phyloP scores from a whole-genome alignment of 2,888 invertebrate genomes.

The Margaritifera margaritifera region DNA sequence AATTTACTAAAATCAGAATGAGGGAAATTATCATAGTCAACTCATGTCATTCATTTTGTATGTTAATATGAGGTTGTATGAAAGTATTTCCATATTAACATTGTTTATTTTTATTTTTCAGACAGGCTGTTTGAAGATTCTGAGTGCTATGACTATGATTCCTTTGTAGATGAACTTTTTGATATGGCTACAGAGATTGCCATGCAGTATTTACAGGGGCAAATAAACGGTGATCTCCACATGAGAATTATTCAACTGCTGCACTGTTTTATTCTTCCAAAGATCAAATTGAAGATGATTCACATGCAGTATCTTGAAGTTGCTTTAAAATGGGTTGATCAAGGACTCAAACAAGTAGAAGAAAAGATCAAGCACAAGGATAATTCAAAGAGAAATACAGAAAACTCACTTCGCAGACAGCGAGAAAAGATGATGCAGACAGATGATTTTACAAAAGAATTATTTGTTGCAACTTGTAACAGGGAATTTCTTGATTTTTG shows the following conservation, averaged over 20 bases:
- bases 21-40: too few species aligned
- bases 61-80: background rate
- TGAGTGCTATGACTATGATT: conserved; percentile 58
- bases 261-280: conserved; percentile 63
- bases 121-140: conserved; percentile 41
- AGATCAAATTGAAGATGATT: conserved; percentile 46
- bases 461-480: conserved; percentile 40
- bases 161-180: conserved; percentile 60
- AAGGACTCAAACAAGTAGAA: conserved; percentile 36
- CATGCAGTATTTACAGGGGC: too few species aligned
- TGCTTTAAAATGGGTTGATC: conserved; percentile 33
- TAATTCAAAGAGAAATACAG: conserved; percentile 41
- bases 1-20: too few species aligned
- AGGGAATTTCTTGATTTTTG: conserved; percentile 44
- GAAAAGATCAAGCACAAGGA: conserved; percentile 46
- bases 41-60: background rate
- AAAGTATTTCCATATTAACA: background rate
- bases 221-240: conserved; percentile 2
- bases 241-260: conserved; percentile 47
- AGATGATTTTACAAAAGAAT: conserved; percentile 44
- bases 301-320: conserved; percentile 42
- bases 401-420: conserved; percentile 44
- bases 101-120: conserved; percentile 15
- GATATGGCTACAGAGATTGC: conserved; percentile 37
- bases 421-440: conserved; percentile 40